Conservation (phyloP, 2,113 vertebrate species). For the Atlantisia rogersi region DNA sequence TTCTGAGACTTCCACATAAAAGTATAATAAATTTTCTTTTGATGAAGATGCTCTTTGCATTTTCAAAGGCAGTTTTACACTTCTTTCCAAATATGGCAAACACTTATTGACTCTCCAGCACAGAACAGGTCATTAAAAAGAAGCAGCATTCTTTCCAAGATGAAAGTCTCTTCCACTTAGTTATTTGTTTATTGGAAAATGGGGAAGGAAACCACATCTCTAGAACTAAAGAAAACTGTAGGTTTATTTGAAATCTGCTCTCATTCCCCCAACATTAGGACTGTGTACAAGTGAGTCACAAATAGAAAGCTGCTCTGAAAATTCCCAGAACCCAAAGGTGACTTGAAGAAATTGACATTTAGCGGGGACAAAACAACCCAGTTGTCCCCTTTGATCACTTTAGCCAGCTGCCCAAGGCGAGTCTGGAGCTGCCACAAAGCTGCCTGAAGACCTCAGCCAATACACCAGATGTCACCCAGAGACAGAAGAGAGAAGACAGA, state of each 20-base stretch:
- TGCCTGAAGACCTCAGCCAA: constrained; percentile 38
- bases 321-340: constrained; percentile 24
- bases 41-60: constrained; percentile 42
- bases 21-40: background rate
- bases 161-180: background rate
- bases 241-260: background rate
- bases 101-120: background rate
- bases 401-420: background rate
- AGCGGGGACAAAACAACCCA: background rate
- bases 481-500: background rate
- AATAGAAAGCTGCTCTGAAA: constrained; percentile 1
- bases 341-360: constrained; percentile 4
- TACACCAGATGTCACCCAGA: constrained; percentile 40
- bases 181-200: background rate
- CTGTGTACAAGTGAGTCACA: background rate
- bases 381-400: background rate
- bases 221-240: background rate
- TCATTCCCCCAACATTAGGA: background rate
- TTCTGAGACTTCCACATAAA: background rate
- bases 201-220: background rate
- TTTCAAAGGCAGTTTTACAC: constrained; percentile 28
- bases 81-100: background rate
- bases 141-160: background rate
- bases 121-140: background rate
- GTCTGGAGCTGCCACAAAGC: background rate